Percentiles rank a stretch among this genome's conserved stretches.
These are phyloP conservation scores for Oncorhynchus gorbuscha DNA, from an alignment of 2,113 vertebrate species.

Conservation along the genomic window DNA sequence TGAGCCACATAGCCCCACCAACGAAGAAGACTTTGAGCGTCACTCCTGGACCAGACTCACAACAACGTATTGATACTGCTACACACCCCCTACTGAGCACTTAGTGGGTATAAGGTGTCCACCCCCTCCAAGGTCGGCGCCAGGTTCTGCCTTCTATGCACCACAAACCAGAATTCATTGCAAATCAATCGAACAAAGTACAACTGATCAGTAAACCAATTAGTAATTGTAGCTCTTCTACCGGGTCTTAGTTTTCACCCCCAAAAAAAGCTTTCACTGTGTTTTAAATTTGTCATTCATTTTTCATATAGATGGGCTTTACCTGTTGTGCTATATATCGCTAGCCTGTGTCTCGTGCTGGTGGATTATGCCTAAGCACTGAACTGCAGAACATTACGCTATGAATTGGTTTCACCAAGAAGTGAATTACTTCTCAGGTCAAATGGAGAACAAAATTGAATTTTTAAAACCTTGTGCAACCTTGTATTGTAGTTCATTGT, in stretches of 20 bases:
- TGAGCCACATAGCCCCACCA: constrained; percentile 47
- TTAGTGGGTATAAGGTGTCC: constrained; percentile 90
- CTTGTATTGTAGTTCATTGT: too few relatives aligned
- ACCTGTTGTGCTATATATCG: neutral
- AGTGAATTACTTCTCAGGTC: neutral
- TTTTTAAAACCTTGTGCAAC: too few relatives aligned
- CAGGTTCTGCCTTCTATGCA: constrained; percentile 85
- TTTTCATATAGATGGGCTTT: constrained; percentile 6
- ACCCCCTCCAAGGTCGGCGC: constrained; percentile 91
- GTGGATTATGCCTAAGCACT: neutral
- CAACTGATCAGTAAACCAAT: constrained; percentile 99
- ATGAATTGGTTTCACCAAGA: neutral
- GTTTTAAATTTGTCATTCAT: constrained; percentile 18
- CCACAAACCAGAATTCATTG: constrained; percentile 99
- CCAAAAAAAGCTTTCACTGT: constrained; percentile 39
- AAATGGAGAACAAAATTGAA: neutral
- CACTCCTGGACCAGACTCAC: constrained; percentile 73
- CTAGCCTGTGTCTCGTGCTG: too few relatives aligned
- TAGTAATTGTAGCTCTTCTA: constrained; percentile 98
- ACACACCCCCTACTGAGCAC: constrained; percentile 45
- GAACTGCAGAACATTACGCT: neutral
- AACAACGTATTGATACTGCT: constrained; percentile 80
- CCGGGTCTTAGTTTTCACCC: constrained; percentile 80
- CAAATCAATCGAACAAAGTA: constrained; percentile 99
- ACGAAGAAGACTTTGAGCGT: constrained; percentile 71